Conservation (phyloP, 2,113 vertebrate species). For the Catharus minimus region DNA sequence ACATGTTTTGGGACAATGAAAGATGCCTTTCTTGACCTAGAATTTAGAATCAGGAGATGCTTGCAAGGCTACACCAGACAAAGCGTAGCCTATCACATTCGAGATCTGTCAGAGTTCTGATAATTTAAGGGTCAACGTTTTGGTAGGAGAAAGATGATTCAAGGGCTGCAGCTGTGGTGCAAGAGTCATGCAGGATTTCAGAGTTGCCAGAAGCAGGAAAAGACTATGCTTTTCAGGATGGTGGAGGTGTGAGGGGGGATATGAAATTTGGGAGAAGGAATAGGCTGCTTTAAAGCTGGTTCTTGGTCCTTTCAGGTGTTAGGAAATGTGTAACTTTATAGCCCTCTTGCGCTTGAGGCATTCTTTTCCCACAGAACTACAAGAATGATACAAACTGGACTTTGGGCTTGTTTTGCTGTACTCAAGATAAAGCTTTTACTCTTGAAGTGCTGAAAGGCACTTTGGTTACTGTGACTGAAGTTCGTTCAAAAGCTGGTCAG, state of each 20-base stretch:
- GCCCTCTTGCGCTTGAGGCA: neutral
- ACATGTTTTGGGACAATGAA: neutral
- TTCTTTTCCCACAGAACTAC: neutral
- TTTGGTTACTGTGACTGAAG: neutral
- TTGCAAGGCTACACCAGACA: neutral
- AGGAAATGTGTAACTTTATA: neutral
- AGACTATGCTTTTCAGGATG: neutral
- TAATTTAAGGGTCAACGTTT: neutral
- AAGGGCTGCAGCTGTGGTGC: neutral
- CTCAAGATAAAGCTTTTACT: neutral
- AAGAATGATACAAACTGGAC: neutral
- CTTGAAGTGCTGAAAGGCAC: neutral
- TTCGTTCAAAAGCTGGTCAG: neutral
- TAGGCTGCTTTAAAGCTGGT: neutral
- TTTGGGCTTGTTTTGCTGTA: neutral
- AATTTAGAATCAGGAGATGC: neutral
- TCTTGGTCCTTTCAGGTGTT: neutral
- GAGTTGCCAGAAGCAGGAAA: neutral
- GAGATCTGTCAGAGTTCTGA: neutral
- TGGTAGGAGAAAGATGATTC: neutral
- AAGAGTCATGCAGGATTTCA: neutral
- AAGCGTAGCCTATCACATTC: rapidly evolving
- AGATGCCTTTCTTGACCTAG: neutral
- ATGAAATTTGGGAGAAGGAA: neutral
- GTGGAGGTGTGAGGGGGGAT: neutral